Conservation (phyloP, 2,888 invertebrate species). For the Lampropteryx suffumata region DNA sequence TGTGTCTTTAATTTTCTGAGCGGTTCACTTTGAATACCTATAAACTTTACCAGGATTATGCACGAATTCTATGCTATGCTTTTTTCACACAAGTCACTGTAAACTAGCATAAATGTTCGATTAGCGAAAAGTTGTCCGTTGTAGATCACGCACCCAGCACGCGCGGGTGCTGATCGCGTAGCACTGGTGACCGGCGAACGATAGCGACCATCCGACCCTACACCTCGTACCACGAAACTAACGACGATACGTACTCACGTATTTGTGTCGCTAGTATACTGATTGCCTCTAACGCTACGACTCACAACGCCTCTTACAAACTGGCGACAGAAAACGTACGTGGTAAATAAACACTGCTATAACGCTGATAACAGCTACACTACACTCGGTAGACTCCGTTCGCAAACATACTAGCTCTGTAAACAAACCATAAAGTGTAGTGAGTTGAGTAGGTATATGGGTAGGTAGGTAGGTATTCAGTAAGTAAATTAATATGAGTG, state of each 20-base stretch:
- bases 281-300: slow-evolving; percentile 27
- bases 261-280: slow-evolving; percentile 40
- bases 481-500: no score
- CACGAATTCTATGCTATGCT: slow-evolving; percentile 50
- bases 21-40: slow-evolving; percentile 10
- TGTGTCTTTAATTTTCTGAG: slow-evolving; percentile 8
- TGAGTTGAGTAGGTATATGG: slow-evolving; percentile 10
- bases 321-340: slow-evolving; percentile 36
- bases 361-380: slow-evolving; percentile 63
- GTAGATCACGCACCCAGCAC: slow-evolving; percentile 60
- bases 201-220: slow-evolving; percentile 76
- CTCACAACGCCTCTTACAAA: slow-evolving; percentile 33
- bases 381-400: slow-evolving; percentile 41
- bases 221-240: slow-evolving; percentile 63
- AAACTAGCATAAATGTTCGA: slow-evolving; percentile 63
- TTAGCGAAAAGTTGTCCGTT: slow-evolving; percentile 49
- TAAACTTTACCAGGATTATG: slow-evolving; percentile 41
- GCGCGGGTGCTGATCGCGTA: slow-evolving; percentile 70
- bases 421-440: slow-evolving; percentile 43
- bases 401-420: slow-evolving; percentile 42
- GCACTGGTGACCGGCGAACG: slow-evolving; percentile 77
- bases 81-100: slow-evolving; percentile 70
- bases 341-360: slow-evolving; percentile 52
- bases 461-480: no score
- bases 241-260: slow-evolving; percentile 46